Conservation (phyloP, 2,888 invertebrate genomes). For the Aproaerema taeniolella region DNA sequence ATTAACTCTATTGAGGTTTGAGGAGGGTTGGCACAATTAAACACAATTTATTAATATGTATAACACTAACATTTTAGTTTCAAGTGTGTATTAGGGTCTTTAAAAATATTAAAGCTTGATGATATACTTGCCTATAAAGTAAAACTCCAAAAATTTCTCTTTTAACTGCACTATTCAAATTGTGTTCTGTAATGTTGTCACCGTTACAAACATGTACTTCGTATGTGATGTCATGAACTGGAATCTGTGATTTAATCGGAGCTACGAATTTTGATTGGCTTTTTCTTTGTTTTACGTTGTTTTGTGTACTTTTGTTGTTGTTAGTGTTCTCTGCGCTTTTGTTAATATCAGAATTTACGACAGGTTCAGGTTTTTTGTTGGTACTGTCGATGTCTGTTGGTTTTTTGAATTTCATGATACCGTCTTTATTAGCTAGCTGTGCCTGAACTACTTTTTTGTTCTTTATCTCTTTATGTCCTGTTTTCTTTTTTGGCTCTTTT, state of each 20-base stretch:
- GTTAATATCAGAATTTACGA: too few species aligned
- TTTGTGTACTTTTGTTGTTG: too few species aligned
- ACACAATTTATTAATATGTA: too few species aligned
- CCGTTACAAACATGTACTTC: conserved; percentile 31
- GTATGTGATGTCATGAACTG: conserved; percentile 40
- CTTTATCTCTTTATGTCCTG: conserved; percentile 12
- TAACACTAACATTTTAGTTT: too few species aligned
- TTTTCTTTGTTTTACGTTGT: conserved; percentile 30
- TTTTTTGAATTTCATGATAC: conserved; percentile 56
- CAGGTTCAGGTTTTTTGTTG: conserved; percentile 7
- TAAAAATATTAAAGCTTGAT: too few species aligned
- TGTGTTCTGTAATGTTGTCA: conserved; percentile 21
- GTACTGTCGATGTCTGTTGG: conserved; percentile 32
- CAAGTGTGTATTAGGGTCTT: too few species aligned
- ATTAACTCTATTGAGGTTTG: too few species aligned
- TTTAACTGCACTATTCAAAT: not conserved
- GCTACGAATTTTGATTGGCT: conserved; percentile 44
- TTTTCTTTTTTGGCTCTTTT: conserved; percentile 12
- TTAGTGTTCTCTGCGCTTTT: conserved; percentile 1
- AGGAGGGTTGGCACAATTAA: too few species aligned
- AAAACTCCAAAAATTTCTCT: conserved; percentile 32
- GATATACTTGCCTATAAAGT: conserved; percentile 36
- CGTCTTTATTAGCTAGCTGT: conserved; percentile 51
- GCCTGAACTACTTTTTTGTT: conserved; percentile 47
- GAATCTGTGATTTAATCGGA: conserved; percentile 50